Percentiles rank a stretch among this genome's conserved stretches.
Conservation (phyloP, 1,140 invertebrate genomes). For the Penaeus japonicus region DNA sequence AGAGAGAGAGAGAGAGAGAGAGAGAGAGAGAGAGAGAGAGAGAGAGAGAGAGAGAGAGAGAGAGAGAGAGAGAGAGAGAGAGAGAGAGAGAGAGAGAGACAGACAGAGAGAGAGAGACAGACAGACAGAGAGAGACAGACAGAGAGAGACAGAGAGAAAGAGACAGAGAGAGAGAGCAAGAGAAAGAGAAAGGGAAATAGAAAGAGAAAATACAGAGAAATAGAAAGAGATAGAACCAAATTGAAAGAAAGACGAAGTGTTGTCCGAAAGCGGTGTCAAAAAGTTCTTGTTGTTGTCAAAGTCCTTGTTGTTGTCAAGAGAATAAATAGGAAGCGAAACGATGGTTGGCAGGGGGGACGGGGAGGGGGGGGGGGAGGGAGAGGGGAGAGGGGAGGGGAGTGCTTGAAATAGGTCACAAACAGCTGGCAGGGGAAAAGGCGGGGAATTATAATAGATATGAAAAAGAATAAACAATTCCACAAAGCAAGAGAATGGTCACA, state of each 20-base stretch:
- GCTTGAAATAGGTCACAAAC: no score
- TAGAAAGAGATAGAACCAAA: neutral
- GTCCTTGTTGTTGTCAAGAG: neutral
- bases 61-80: neutral
- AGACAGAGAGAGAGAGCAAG: neutral
- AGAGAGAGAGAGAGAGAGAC: neutral
- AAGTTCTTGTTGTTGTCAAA: neutral
- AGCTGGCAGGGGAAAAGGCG: neutral
- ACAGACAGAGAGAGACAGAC: neutral
- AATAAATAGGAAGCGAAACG: neutral
- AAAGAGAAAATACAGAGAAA: neutral
- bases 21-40: neutral
- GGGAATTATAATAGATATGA: neutral
- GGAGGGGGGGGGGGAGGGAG: neutral
- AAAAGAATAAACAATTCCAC: no score
- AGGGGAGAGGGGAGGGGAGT: neutral
- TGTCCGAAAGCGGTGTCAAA: neutral
- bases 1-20: neutral
- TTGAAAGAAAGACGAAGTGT: neutral
- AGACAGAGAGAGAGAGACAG: conserved; percentile 18
- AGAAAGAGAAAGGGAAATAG: neutral
- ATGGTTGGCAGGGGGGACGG: neutral
- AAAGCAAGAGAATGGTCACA: no score
- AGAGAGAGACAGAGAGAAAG: neutral
- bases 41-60: neutral